phyloP scores from a whole-genome alignment of 2,797 vertebrate genomes.

The Siniperca obscura region DNA sequence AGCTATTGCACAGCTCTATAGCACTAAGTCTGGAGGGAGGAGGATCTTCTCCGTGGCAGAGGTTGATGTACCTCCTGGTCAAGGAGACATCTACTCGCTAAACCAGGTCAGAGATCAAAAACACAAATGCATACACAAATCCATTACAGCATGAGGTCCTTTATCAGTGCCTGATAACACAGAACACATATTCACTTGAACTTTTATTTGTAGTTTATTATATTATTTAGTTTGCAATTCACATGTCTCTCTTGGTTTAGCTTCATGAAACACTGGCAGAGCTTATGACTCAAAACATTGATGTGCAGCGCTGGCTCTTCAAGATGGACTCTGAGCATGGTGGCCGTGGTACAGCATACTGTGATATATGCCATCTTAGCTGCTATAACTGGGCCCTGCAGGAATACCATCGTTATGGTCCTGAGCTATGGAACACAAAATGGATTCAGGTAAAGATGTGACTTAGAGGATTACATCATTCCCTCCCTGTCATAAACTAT shows the following conservation, averaged over 20 bases:
- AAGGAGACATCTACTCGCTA: constrained; percentile 80
- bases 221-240: constrained; percentile 25
- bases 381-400: constrained; percentile 83
- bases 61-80: constrained; percentile 87
- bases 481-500: constrained; percentile 30
- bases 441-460: constrained; percentile 84
- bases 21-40: constrained; percentile 90
- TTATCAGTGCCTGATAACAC: neutral
- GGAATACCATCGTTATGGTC: constrained; percentile 69
- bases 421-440: constrained; percentile 79
- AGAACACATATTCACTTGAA: neutral
- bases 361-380: constrained; percentile 84
- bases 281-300: constrained; percentile 83
- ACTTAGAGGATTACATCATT: constrained; percentile 22
- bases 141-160: neutral
- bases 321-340: constrained; percentile 86
- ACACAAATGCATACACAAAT: constrained; percentile 3
- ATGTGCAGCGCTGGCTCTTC: constrained; percentile 90
- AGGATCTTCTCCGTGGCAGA: constrained; percentile 85
- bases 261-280: constrained; percentile 84
- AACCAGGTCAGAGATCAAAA: constrained; percentile 85
- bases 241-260: constrained; percentile 73
- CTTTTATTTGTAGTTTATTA: neutral
- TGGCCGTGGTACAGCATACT: constrained; percentile 88
- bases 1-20: constrained; percentile 85